These are phyloP conservation scores for Seira musarum DNA, from an alignment of 2,888 invertebrate species.

Conservation along the genomic window DNA sequence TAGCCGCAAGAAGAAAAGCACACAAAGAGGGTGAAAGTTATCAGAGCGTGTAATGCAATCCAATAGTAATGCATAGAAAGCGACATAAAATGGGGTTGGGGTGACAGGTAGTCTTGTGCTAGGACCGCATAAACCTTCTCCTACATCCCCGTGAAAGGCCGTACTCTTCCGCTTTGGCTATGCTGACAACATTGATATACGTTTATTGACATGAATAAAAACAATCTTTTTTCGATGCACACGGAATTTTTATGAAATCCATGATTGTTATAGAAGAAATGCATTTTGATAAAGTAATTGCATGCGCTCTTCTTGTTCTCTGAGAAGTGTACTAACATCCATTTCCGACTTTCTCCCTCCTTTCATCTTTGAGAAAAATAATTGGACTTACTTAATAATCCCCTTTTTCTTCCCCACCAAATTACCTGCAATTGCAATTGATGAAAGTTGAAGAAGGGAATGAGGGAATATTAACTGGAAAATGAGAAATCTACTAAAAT, in stretches of 20 bases:
- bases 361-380: background rate
- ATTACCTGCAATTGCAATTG: conserved; percentile 48
- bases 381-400: background rate
- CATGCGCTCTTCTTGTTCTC: conserved; percentile 26
- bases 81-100: background rate
- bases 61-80: background rate
- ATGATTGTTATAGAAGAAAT: conserved; percentile 36
- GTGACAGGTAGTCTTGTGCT: too few relatives aligned
- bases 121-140: too few relatives aligned
- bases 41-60: conserved; percentile 35
- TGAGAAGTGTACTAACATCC: conserved; percentile 14
- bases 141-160: too few relatives aligned
- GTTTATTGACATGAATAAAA: conserved; percentile 1
- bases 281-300: conserved; percentile 48
- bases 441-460: conserved; percentile 24
- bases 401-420: conserved; percentile 34
- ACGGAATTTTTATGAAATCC: conserved; percentile 29
- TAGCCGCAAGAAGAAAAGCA: conserved; percentile 5
- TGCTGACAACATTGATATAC: conserved; percentile 19
- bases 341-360: conserved; percentile 15
- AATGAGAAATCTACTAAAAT: conserved; percentile 46
- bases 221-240: conserved; percentile 37
- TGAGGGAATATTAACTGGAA: background rate
- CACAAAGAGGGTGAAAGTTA: conserved; percentile 37
- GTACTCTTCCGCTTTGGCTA: background rate